Conservation (phyloP, 2,888 invertebrate species). For the Galeopsomyia nigrocyanea region DNA sequence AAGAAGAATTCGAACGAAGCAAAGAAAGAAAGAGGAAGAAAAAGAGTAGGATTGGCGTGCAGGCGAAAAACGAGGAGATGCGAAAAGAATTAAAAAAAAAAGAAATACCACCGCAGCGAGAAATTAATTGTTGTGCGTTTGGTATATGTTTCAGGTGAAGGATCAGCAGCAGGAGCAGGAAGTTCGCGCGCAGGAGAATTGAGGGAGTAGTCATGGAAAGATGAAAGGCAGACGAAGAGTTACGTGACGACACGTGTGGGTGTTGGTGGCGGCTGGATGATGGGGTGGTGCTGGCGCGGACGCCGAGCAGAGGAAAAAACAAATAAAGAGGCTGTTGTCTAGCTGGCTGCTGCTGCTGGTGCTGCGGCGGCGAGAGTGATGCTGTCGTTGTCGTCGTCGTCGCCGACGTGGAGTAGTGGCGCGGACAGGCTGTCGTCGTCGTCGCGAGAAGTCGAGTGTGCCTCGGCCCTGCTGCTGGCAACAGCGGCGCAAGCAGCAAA, state of each 20-base stretch:
- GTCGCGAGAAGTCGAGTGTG: neutral
- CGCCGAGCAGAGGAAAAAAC: too few species aligned
- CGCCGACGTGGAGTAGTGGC: conserved; percentile 28
- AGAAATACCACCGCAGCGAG: too few species aligned
- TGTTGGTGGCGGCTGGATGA: too few species aligned
- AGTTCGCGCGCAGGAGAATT: neutral
- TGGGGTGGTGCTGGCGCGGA: too few species aligned
- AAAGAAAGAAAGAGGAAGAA: neutral
- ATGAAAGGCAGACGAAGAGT: neutral
- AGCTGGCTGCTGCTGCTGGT: conserved; percentile 23
- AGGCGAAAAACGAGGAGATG: neutral
- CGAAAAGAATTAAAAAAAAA: neutral
- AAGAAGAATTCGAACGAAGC: neutral
- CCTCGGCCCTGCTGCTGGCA: too few species aligned
- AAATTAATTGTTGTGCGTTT: neutral
- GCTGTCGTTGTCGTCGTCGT: neutral
- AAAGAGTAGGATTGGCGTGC: neutral
- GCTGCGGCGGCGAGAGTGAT: neutral
- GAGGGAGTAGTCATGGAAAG: neutral
- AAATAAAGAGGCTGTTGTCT: conserved; percentile 31
- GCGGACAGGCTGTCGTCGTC: conserved; percentile 30
- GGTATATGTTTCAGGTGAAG: neutral
- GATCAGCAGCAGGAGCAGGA: neutral
- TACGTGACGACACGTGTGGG: too few species aligned
- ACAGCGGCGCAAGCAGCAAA: neutral